Percentiles rank a stretch among this genome's conserved stretches.
These are phyloP conservation scores for Rhogogaster chlorosoma DNA, from an alignment of 2,888 invertebrate species.

Conservation along the genomic window DNA sequence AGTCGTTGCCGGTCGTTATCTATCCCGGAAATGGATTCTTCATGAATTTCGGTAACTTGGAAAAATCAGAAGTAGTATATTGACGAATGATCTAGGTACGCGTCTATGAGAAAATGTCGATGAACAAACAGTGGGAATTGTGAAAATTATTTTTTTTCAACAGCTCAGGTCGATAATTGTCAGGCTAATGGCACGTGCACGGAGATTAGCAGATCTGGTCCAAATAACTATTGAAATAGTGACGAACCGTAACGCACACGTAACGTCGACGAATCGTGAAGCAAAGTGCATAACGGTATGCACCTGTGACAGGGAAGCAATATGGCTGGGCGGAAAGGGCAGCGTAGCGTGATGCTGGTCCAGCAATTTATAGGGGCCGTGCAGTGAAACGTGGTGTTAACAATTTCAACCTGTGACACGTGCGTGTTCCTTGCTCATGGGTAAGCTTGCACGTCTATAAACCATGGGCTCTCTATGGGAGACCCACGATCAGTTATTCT, in stretches of 20 bases:
- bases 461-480: too few relatives aligned
- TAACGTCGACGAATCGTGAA: neutral
- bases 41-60: neutral
- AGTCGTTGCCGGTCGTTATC: neutral
- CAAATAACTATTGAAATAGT: neutral
- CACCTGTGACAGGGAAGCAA: neutral
- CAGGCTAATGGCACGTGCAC: too few relatives aligned
- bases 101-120: neutral
- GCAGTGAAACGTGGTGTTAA: neutral
- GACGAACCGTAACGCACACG: neutral
- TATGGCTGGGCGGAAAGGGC: neutral
- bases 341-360: slow-evolving; percentile 5
- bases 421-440: neutral
- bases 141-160: too few relatives aligned
- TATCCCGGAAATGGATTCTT: neutral
- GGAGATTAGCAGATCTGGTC: neutral
- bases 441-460: neutral
- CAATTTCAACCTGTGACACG: neutral
- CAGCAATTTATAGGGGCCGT: neutral
- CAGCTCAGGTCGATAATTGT: too few relatives aligned
- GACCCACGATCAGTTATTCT: neutral
- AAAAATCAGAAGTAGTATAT: neutral
- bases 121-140: neutral
- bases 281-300: neutral
- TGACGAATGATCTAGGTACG: too few relatives aligned